Evolutionary conservation across 2,888 invertebrate species (phyloP).

Genomic region (Macaria notata): DNA sequence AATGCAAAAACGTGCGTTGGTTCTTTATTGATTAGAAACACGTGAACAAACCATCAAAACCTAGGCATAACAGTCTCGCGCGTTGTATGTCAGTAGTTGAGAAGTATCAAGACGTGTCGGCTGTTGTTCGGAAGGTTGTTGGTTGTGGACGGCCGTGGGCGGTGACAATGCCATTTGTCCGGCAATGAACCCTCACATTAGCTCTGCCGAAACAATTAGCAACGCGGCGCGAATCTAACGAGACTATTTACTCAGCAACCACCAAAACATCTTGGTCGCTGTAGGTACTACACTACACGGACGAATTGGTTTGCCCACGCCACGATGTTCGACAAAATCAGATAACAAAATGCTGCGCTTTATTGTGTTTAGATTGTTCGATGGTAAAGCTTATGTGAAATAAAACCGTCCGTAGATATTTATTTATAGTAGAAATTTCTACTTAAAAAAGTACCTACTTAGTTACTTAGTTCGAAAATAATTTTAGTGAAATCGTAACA

Average conservation of each 20-base stretch:
- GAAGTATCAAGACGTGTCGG: constrained; percentile 9
- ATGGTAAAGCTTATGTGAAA: too few species aligned
- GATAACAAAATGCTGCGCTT: too few species aligned
- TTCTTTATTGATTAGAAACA: constrained; percentile 21
- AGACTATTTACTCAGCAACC: constrained; percentile 50
- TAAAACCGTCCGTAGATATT: too few species aligned
- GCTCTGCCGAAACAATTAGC: constrained; percentile 77
- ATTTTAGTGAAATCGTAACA: too few species aligned
- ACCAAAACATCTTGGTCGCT: constrained; percentile 32
- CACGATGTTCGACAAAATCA: too few species aligned
- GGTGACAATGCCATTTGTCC: constrained; percentile 63
- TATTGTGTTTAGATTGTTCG: too few species aligned
- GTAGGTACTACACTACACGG: constrained; percentile 6
- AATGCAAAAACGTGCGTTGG: constrained; percentile 24
- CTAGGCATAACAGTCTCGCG: not conserved
- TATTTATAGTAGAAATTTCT: too few species aligned
- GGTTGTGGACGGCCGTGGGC: constrained; percentile 49
- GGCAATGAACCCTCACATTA: constrained; percentile 78
- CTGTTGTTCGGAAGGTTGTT: constrained; percentile 29
- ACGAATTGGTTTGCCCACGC: not conserved
- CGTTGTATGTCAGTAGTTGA: too few species aligned
- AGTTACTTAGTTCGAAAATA: too few species aligned
- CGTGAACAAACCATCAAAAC: constrained; percentile 19
- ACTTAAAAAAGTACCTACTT: too few species aligned
- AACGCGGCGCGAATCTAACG: constrained; percentile 59